A percentile compares a stretch with the other conserved stretches of the same genome.
phyloP scores from a whole-genome alignment of 2,888 invertebrate species.

The Lacanobia wlatinum region DNA sequence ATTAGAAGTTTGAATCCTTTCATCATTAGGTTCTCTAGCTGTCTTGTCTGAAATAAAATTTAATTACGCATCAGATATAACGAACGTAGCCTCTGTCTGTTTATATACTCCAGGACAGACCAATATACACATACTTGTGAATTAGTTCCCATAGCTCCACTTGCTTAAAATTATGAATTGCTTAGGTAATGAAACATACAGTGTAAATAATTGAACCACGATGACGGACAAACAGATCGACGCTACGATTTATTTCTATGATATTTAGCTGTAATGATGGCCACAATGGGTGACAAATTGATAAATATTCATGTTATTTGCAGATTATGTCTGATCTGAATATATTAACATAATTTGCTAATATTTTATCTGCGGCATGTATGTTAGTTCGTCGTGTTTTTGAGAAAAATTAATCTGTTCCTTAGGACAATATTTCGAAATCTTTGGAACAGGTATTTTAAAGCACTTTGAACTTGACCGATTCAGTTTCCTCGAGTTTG shows the following conservation, averaged over 20 bases:
- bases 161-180: neutral
- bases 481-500: neutral
- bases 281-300: constrained; percentile 1
- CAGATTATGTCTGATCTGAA: neutral
- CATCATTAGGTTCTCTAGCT: neutral
- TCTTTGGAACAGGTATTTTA: neutral
- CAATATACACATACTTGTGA: too few species aligned
- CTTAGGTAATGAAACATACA: too few species aligned
- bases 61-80: neutral
- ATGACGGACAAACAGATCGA: neutral
- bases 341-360: constrained; percentile 11
- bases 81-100: neutral
- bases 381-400: neutral
- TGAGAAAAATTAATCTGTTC: neutral
- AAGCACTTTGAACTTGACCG: neutral
- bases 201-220: neutral
- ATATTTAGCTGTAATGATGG: neutral
- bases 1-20: neutral
- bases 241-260: neutral
- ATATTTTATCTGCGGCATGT: constrained; percentile 7
- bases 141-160: neutral
- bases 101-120: neutral
- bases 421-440: neutral
- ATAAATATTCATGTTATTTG: neutral
- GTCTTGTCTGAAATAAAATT: neutral